Evolutionary conservation across 2,113 vertebrate genomes (phyloP), one percentile per base, ranked within the genome.

Genomic region (Podarcis raffonei): DNA sequence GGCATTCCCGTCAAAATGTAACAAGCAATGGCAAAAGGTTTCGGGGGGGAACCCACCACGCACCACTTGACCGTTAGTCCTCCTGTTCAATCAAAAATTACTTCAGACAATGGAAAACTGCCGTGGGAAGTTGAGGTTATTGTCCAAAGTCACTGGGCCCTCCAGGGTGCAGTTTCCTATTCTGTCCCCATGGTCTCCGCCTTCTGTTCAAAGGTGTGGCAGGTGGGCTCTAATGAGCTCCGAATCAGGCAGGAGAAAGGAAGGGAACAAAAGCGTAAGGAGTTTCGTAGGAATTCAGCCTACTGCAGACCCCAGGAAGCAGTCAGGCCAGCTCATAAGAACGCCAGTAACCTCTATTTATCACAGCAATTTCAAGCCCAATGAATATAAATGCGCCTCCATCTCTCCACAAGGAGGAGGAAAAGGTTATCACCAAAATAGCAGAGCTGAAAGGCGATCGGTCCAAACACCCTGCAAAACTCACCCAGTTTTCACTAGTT

Each of bases 301-400:
- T 0, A 0, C 75, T 85, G 68, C 74, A 91, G 90, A 82, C 65
- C 81, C n/a, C 1, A 53, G 86, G 91, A 94, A 68, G 37, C 78
- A 85, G 59, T 57, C 83, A 88, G 86, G 77, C 79, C 89, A 65
- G 83, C 23, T 57, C 86, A 89, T 83, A 92, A 87, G 83, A 92
- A 93, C 48, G 62, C 20, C 90, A 83, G 79, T 92, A 93, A 92
- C 80, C 80, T 88, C 27, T 84, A 89, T 86, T 94, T 88, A 93
- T 87, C 71, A 89, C 74, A 87, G 89, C 80, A 37, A 86, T 92
- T 94, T 91, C 93, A 80, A 93, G 89, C 75, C 87, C 48, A 90
- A 92, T 93, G 92, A 95, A 92, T 90, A 90, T 87, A 92, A 87
- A 94, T 30, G 35, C 95, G 92, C 81, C 87, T 85, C n/a, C 0